Base-by-base conservation (phyloP, 2,888 invertebrate species). In the Amphipyra berbera region DNA sequence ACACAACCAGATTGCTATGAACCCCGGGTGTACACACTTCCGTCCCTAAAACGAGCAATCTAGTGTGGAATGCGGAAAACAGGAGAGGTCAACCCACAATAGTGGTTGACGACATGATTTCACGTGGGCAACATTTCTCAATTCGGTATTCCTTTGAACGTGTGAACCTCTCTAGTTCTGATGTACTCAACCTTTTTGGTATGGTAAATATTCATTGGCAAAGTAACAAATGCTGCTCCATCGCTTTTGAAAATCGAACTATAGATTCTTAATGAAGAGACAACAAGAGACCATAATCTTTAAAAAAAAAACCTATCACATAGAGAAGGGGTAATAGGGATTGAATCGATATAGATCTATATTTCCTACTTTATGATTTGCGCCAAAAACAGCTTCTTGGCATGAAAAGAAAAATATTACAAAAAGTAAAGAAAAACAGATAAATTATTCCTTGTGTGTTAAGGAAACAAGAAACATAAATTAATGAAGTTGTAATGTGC, bases 41-140 rank as follows among this genome's bases (percentile, higher is more conserved):
- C 68, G 65, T 76, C 71, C 70, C 69, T 67, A 62, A 67, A 75
- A 65, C 58, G 61, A 69, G 42, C 62, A 68, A 66, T 77, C 63
- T 58, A 45, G 50, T 54, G 64, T 72, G 69, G 73, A 79, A 80
- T 81, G 77, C 65, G 71, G 78, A 76, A 74, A 74, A 66, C 69
- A 53, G 63, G 60, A 75, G 68, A 68, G 84, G 37, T 83, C 81
- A 69, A 45, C 48, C 40, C 66, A 66, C 53, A 59, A 58, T 67
- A 59, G 78, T 65, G 54, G 62, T 50, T 56, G 65, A 68, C 72
- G 79, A 74, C 79, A 80, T 78, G 76, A 80, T 76, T 82, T 79
- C 74, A 85, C 82, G 89, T 88, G 85, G 87, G 85, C 84, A 86
- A 82, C 82, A 84, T 87, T 84, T 84, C 82, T 81, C 82, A 84